Conservation (phyloP, 2,113 vertebrate species). For the Xenopus borealis region DNA sequence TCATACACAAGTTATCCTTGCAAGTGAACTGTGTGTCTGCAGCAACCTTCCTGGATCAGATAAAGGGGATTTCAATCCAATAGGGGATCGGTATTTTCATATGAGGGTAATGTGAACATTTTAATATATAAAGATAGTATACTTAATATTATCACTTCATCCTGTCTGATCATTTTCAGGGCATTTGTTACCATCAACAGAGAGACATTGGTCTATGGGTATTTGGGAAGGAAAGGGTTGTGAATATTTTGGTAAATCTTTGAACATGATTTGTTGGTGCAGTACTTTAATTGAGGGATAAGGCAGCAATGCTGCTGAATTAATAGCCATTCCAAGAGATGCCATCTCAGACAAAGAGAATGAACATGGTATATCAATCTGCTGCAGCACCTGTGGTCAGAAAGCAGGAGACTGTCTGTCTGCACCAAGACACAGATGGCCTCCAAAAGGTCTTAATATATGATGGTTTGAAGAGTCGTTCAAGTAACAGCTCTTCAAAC, state of each 20-base stretch:
- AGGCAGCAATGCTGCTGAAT: too few relatives aligned
- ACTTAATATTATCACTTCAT: too few relatives aligned
- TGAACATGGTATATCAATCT: background rate
- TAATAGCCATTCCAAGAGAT: background rate
- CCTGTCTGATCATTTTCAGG: too few relatives aligned
- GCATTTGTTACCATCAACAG: too few relatives aligned
- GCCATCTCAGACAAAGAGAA: background rate
- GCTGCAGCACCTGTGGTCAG: background rate
- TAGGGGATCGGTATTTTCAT: background rate
- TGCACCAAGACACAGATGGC: background rate
- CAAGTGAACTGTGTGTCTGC: slow-evolving; percentile 5
- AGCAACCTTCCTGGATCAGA: background rate
- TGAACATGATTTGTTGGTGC: too few relatives aligned
- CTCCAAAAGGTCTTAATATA: background rate
- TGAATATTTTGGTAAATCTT: too few relatives aligned
- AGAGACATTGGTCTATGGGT: too few relatives aligned
- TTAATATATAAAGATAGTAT: too few relatives aligned
- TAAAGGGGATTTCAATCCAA: background rate
- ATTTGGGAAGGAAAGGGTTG: too few relatives aligned
- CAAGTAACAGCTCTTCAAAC: too few relatives aligned
- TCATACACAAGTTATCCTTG: slow-evolving; percentile 41
- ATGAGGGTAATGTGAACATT: too few relatives aligned
- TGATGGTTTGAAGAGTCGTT: background rate
- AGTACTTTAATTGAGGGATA: too few relatives aligned
- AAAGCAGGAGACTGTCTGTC: background rate